Base-by-base conservation (phyloP, 1,140 invertebrate genomes). In the Charaxes varanes region DNA sequence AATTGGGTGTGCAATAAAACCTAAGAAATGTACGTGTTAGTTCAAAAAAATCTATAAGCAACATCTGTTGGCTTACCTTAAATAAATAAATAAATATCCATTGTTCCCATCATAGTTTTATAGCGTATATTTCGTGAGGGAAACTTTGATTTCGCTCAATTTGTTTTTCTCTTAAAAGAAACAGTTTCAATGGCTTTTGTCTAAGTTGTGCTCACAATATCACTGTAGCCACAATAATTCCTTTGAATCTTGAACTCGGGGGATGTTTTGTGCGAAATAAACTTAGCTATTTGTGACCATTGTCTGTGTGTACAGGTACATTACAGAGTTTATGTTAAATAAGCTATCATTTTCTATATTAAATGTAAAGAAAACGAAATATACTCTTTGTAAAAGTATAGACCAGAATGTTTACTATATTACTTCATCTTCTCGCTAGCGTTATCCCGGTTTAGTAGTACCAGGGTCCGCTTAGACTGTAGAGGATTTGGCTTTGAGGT, bases 141-240 rank as follows among this genome's bases (percentile, higher is more conserved):
- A 26, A 11, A 4, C 13, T 26, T n/a, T 8, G 21, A 12, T 6
- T 26, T 26, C 10, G 23, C 4, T 11, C 4, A 26, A 26, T 11
- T 12, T 10, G 26, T 28, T 28, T 23, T 34, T 34, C 31, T 34
- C 22, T 6, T 14, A 28, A 28, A 28, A 28, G 26, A 15, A 28
- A 28, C 5, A 15, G 26, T 15, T 14, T 28, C 7, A 14, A 22
- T 13, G 22, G 16, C 31, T 34, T 21, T 19, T 6, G 6, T 34
- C 31, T 13, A 34, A 34, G 18, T 34, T 34, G 10, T n/a, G 6
- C 31, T 34, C 12, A 34, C 31, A 34, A 34, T 28, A 14, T 22
- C 18, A 34, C 22, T 34, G 31, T 34, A 21, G 12, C 6, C 5
- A 34, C 17, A 34, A 34, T 34, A 21, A 34, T 34, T 21, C 14